phyloP scores from a whole-genome alignment of 1,140 invertebrate species.

The Drosophila hydei region DNA sequence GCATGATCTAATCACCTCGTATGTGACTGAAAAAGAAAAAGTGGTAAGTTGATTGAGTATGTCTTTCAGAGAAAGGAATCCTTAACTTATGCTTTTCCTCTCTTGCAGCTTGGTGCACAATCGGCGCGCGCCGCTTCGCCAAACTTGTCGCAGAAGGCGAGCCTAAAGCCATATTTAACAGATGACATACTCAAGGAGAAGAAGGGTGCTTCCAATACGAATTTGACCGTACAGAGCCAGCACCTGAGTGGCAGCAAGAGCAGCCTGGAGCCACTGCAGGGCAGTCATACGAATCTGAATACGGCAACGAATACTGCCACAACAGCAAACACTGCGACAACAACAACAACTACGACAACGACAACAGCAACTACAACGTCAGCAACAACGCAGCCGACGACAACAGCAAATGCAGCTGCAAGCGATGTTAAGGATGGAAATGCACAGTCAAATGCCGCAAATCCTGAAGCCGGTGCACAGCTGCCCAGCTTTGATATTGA shows the following conservation, averaged over 20 bases:
- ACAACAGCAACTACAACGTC: constrained; percentile 15
- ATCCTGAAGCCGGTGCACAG: constrained; percentile 10
- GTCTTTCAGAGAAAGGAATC: background rate
- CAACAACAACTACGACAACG: constrained; percentile 15
- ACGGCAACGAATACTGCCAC: constrained; percentile 19
- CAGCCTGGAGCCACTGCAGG: constrained; percentile 67
- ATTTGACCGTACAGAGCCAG: constrained; percentile 64
- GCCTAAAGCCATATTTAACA: constrained; percentile 72
- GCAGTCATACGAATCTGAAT: constrained; percentile 66
- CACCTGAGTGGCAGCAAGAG: constrained; percentile 69
- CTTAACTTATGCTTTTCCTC: background rate
- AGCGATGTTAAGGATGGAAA: constrained; percentile 46
- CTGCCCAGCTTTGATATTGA: constrained; percentile 75
- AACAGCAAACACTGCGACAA: constrained; percentile 20
- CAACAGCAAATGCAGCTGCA: constrained; percentile 10
- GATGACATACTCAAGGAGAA: constrained; percentile 76
- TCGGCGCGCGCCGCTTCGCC: constrained; percentile 76
- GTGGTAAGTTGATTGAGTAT: constrained; percentile 88
- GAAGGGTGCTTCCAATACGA: constrained; percentile 57
- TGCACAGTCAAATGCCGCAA: constrained; percentile 11
- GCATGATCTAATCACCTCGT: constrained; percentile 97
- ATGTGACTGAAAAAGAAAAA: constrained; percentile 95
- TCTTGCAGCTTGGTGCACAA: constrained; percentile 71
- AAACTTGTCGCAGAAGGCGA: constrained; percentile 78
- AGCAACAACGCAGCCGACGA: constrained; percentile 25